Evolutionary conservation across 2,797 vertebrate species (phyloP).

Genomic region (Clarias fuscus): DNA sequence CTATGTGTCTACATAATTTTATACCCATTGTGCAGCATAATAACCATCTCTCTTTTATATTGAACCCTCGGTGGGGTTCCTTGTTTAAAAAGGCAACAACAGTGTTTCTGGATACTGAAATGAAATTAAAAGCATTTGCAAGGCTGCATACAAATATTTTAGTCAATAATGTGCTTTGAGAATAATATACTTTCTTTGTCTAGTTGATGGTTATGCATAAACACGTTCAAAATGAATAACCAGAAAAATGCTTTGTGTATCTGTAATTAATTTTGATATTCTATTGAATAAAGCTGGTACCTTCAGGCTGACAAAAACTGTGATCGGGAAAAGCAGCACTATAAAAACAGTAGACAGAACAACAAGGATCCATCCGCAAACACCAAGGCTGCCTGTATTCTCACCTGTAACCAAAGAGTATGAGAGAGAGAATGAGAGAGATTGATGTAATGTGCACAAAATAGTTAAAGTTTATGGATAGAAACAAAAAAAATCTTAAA

Average conservation of each 20-base stretch:
- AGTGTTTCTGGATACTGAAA: background rate
- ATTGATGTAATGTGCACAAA: background rate
- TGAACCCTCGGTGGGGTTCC: background rate
- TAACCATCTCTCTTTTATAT: background rate
- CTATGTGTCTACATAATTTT: background rate
- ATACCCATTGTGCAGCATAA: background rate
- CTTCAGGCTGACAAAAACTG: conserved; percentile 85
- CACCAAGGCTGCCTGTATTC: conserved; percentile 66
- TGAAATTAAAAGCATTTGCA: background rate
- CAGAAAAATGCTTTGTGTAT: background rate
- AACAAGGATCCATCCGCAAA: conserved; percentile 80
- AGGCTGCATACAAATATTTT: background rate
- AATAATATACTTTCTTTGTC: background rate
- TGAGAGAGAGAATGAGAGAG: background rate
- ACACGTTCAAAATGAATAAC: background rate
- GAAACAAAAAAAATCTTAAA: background rate
- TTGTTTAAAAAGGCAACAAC: background rate
- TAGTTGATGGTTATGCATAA: background rate
- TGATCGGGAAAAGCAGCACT: conserved; percentile 77
- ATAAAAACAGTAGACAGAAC: conserved; percentile 76
- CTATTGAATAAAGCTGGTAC: conserved; percentile 59
- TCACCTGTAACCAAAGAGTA: conserved; percentile 59
- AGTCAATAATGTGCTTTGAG: background rate
- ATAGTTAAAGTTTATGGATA: background rate
- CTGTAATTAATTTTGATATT: background rate